Percentiles rank a stretch among this genome's conserved stretches.
Evolutionary conservation across 2,888 invertebrate species (phyloP).

Genomic region (Agonopterix heracliana): DNA sequence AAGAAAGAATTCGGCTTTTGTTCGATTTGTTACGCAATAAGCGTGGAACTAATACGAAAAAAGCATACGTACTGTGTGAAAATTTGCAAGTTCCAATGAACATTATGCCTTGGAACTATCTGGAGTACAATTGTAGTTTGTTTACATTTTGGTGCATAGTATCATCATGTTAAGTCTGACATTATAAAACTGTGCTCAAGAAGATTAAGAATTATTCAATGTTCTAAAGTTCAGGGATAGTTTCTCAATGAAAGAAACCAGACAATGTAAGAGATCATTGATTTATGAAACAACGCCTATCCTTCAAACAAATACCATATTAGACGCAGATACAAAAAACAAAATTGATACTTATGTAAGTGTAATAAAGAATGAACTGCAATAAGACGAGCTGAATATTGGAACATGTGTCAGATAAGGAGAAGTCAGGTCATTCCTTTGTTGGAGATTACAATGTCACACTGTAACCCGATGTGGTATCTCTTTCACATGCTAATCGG

Average conservation of each 20-base stretch:
- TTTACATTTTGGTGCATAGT: too few species aligned
- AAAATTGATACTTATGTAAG: slow-evolving; percentile 1
- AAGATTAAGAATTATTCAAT: too few species aligned
- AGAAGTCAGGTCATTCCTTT: slow-evolving; percentile 14
- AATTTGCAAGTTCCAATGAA: too few species aligned
- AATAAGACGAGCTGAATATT: neutral
- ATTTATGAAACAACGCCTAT: neutral
- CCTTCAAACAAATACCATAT: neutral
- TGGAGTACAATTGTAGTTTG: too few species aligned
- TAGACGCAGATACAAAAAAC: neutral
- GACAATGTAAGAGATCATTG: too few species aligned
- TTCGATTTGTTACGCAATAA: neutral
- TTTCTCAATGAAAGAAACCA: too few species aligned
- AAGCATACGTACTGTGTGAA: too few species aligned
- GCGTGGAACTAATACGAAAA: neutral
- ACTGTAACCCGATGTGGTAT: slow-evolving; percentile 5
- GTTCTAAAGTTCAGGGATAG: too few species aligned
- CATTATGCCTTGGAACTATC: too few species aligned
- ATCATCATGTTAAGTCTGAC: too few species aligned
- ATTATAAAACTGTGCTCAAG: too few species aligned
- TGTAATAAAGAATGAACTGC: slow-evolving; percentile 1
- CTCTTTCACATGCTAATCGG: slow-evolving; percentile 11
- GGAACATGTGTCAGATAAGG: slow-evolving; percentile 8
- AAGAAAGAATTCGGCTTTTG: neutral
- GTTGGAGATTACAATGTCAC: slow-evolving; percentile 14